Base-by-base conservation (phyloP, 2,888 invertebrate genomes). In the Conistra vaccinii region DNA sequence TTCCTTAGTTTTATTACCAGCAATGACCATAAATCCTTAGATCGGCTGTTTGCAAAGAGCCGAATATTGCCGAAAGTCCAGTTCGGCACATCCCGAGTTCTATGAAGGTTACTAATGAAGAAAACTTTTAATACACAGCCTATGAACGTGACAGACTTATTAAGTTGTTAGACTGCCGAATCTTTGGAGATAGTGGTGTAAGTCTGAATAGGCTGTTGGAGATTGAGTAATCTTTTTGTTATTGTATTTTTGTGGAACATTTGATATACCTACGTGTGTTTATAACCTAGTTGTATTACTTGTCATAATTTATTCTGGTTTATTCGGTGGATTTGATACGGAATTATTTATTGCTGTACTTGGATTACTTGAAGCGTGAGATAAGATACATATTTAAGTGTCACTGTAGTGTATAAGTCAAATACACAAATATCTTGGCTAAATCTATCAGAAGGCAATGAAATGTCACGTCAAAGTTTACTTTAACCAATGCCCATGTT, bases 121-220 rank as follows among this genome's bases (percentile, higher is more conserved):
- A 66, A 80, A 87, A 87, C 70, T 86, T 86, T 83, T 68, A 75
- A 81, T 76, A 73, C 48, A 80, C 61, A 78, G 70, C 45, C 39
- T 60, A 62, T 20, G 26, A 1, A 60, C 71, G 70, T 65, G 68
- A 65, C 20, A 35, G 23, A 69, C 61, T 66, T 72, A 85, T 53
- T 55, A 26, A 72, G 72, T 74, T 85, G 71, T 62, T 42, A 67
- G 45, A 74, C 66, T 72, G 53, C 57, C 48, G 39, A 81, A 81
- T 81, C 73, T 78, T 73, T 53, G 14, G 48, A 63, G 17, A 69
- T 68, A 58, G 29, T 23, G 5, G 9, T 51, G 6, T 5, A 48
- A 68, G 45, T 63, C 60, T 32, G 10, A 32, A 32, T 57, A 76
- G 58, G 23, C 76, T 81, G 53, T 79, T 26, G 35, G 14, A 81